phyloP scores from a whole-genome alignment of 1,140 invertebrate genomes.

The Scaptomyza graminum region DNA sequence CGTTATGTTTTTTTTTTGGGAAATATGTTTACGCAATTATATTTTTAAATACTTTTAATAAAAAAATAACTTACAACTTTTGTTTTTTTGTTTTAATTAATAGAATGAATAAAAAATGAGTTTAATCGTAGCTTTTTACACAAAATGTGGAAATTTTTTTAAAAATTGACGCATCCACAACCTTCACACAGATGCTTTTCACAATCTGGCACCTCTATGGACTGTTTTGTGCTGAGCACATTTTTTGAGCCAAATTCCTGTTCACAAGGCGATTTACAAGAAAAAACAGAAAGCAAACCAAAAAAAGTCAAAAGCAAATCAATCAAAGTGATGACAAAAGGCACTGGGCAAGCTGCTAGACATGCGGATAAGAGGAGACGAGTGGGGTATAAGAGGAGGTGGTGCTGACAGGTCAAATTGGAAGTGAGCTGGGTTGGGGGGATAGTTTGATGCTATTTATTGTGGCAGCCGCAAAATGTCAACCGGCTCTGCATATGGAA shows the following conservation, averaged over 20 bases:
- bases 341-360: conserved; percentile 59
- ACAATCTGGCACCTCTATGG: not conserved
- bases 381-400: not conserved
- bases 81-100: too few species aligned
- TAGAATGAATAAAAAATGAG: too few species aligned
- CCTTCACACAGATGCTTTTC: not conserved
- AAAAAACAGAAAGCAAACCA: conserved; percentile 38
- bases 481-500: conserved; percentile 78
- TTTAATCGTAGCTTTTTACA: too few species aligned
- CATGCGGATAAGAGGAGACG: conserved; percentile 49
- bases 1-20: too few species aligned
- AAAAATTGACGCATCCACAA: not conserved
- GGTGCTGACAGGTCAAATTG: not conserved
- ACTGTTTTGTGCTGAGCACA: not conserved
- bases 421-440: not conserved
- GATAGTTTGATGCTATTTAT: conserved; percentile 34
- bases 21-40: too few species aligned
- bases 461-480: conserved; percentile 75
- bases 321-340: conserved; percentile 78
- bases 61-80: too few species aligned
- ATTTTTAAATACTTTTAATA: too few species aligned
- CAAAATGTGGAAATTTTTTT: too few species aligned
- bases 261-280: conserved; percentile 54
- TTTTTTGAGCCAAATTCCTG: conserved; percentile 9
- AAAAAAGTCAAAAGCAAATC: conserved; percentile 52